Percentiles rank a stretch among this genome's conserved stretches.
phyloP scores from a whole-genome alignment of 2,797 vertebrate genomes.

The Avahi laniger region DNA sequence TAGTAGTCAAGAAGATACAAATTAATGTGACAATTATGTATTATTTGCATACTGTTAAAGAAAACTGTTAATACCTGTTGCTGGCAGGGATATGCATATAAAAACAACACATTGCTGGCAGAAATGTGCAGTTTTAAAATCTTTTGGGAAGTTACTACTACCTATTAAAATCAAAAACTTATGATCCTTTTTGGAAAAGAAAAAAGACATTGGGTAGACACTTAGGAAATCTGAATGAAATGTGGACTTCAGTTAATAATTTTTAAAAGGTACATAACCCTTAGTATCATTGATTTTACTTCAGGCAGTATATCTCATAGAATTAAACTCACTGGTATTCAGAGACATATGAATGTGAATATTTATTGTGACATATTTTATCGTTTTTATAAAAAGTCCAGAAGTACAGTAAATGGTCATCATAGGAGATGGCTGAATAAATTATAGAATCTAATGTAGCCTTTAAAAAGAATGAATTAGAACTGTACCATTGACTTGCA shows the following conservation, averaged over 20 bases:
- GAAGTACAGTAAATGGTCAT: neutral
- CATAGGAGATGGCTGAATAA: neutral
- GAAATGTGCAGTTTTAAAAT: neutral
- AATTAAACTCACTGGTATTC: neutral
- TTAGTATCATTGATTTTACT: neutral
- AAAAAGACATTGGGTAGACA: neutral
- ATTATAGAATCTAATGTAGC: neutral
- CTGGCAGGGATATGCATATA: neutral
- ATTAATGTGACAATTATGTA: too few relatives aligned
- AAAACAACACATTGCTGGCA: neutral
- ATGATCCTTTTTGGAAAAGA: neutral
- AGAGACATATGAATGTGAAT: neutral
- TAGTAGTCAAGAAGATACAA: neutral
- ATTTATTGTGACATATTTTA: neutral
- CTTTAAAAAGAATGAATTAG: neutral
- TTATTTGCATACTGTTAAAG: neutral
- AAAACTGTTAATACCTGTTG: neutral
- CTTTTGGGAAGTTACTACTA: neutral
- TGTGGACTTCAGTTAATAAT: neutral
- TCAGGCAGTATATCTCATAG: neutral
- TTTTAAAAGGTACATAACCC: neutral
- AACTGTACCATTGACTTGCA: neutral
- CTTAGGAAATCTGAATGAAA: neutral
- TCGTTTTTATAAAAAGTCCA: neutral
- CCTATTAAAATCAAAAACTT: constrained; percentile 2